Evolutionary conservation across 2,888 invertebrate genomes (phyloP).

Genomic region (Yponomeuta malinellus): DNA sequence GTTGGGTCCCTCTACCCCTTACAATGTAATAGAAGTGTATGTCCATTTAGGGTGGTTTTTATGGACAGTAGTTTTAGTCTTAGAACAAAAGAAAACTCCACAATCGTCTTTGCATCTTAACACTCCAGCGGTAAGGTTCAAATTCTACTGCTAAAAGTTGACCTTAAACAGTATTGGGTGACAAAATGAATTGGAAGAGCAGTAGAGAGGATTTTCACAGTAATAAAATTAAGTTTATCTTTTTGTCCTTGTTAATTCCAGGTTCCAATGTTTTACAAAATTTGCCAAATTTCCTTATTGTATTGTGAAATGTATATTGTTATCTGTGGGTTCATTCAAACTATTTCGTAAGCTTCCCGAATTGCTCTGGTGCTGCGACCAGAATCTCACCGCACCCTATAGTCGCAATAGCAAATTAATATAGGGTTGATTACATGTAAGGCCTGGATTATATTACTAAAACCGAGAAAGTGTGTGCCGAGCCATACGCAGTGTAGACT

Average conservation of each 20-base stretch:
- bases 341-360: no score
- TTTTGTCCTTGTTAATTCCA: background rate
- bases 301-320: no score
- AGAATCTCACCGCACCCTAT: no score
- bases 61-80: constrained; percentile 46
- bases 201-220: constrained; percentile 24
- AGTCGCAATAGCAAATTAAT: no score
- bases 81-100: constrained; percentile 50
- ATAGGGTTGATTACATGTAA: no score
- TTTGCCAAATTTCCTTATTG: no score
- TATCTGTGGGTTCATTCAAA: no score
- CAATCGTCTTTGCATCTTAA: constrained; percentile 31
- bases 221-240: background rate
- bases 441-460: no score
- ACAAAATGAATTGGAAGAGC: constrained; percentile 30
- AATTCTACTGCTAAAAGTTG: constrained; percentile 32
- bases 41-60: constrained; percentile 51
- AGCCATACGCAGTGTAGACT: no score
- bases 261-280: no score
- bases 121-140: constrained; percentile 32
- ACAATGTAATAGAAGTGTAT: constrained; percentile 27
- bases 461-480: no score
- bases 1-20: background rate
- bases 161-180: constrained; percentile 50
- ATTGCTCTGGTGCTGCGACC: no score